phyloP scores from a whole-genome alignment of 2,113 vertebrate genomes.

The Jacana jacana region DNA sequence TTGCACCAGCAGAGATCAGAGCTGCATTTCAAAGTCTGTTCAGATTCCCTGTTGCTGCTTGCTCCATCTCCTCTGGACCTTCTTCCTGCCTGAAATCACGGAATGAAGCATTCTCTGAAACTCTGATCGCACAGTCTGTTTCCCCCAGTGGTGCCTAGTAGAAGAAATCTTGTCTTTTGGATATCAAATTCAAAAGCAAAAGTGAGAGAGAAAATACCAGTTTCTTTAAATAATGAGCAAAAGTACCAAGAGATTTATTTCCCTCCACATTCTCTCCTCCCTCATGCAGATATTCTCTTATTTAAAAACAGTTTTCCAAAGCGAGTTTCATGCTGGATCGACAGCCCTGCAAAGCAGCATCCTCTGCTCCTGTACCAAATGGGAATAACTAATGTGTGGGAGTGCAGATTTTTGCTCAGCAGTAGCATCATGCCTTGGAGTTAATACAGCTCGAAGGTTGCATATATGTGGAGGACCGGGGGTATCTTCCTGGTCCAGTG shows the following conservation, averaged over 20 bases:
- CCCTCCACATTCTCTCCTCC: not conserved
- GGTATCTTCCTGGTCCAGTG: not conserved
- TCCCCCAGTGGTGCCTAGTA: not conserved
- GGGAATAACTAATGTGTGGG: not conserved
- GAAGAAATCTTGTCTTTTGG: constrained; percentile 27
- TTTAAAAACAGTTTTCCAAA: constrained; percentile 30
- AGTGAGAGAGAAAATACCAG: constrained; percentile 23
- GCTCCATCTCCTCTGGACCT: constrained; percentile 17
- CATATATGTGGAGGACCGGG: not conserved
- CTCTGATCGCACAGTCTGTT: not conserved
- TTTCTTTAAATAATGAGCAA: constrained; percentile 55
- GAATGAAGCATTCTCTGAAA: constrained; percentile 35
- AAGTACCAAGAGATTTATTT: constrained; percentile 14
- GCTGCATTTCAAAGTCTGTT: constrained; percentile 17
- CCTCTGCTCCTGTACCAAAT: not conserved
- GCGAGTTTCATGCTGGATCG: constrained; percentile 13
- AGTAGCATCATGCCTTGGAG: not conserved
- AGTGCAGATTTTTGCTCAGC: not conserved
- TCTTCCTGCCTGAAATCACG: not conserved
- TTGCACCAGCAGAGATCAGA: constrained; percentile 18
- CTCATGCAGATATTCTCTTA: constrained; percentile 10
- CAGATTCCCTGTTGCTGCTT: not conserved
- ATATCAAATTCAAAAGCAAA: constrained; percentile 28
- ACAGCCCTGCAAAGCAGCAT: constrained; percentile 5
- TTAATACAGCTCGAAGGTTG: not conserved